phyloP scores from a whole-genome alignment of 1,140 invertebrate genomes.

The Chymomyza costata region DNA sequence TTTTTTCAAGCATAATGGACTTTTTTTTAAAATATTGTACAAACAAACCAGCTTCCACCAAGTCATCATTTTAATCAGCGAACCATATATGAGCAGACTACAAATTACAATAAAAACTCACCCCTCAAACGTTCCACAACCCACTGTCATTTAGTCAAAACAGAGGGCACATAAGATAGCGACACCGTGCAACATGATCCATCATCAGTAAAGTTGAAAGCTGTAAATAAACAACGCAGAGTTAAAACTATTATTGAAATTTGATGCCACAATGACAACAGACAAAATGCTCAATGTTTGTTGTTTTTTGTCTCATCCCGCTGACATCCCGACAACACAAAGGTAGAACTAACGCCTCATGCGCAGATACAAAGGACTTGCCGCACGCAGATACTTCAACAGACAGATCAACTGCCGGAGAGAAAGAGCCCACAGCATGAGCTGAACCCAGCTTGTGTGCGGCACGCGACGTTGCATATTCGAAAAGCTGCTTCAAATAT shows the following conservation, averaged over 20 bases:
- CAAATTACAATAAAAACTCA: slow-evolving; percentile 6
- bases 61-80: too few relatives aligned
- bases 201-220: slow-evolving; percentile 61
- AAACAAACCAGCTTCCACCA: too few relatives aligned
- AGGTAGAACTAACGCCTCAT: slow-evolving; percentile 8
- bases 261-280: slow-evolving; percentile 62
- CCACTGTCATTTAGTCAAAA: slow-evolving; percentile 49
- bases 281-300: slow-evolving; percentile 29
- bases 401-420: slow-evolving; percentile 27
- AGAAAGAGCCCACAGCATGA: slow-evolving; percentile 47
- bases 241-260: slow-evolving; percentile 63
- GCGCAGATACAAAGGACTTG: slow-evolving; percentile 6
- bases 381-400: slow-evolving; percentile 15
- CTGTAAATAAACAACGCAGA: slow-evolving; percentile 37
- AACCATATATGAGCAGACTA: too few relatives aligned
- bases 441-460: slow-evolving; percentile 57
- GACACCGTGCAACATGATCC: slow-evolving; percentile 62
- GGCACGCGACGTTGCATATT: slow-evolving; percentile 42
- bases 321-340: slow-evolving; percentile 10
- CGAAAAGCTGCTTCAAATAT: slow-evolving; percentile 25
- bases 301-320: too few relatives aligned
- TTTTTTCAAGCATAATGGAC: too few relatives aligned
- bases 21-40: too few relatives aligned
- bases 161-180: too few relatives aligned
- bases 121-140: slow-evolving; percentile 19